Evolutionary conservation across 1,140 invertebrate species (phyloP).

Genomic region (Vanessa atalanta): DNA sequence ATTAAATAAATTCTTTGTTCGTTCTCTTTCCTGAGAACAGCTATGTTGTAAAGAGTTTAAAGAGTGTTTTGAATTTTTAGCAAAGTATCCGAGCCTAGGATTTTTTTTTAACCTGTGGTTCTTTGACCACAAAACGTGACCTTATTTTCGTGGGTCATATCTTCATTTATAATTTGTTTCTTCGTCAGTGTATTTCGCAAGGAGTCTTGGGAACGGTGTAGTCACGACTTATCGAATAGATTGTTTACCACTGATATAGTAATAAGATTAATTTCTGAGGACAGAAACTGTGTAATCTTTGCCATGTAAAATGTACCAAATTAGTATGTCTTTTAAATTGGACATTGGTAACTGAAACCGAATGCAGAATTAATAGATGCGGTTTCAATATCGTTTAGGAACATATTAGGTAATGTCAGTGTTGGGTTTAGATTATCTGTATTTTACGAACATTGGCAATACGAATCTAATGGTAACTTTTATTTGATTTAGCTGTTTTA

Average conservation of each 20-base stretch:
- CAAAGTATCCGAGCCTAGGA: too few species aligned
- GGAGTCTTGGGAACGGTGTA: background rate
- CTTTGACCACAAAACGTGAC: slow-evolving; percentile 2
- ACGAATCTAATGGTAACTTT: too few species aligned
- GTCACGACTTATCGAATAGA: slow-evolving; percentile 1
- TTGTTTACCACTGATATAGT: background rate
- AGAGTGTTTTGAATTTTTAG: too few species aligned
- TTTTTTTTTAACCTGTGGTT: background rate
- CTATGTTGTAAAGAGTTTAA: too few species aligned
- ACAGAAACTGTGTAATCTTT: background rate
- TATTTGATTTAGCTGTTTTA: too few species aligned
- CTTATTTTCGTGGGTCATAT: background rate
- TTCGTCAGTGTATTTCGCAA: background rate
- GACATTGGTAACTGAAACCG: background rate
- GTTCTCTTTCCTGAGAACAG: too few species aligned
- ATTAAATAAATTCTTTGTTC: too few species aligned
- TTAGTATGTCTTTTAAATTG: background rate
- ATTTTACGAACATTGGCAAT: too few species aligned
- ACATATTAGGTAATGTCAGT: too few species aligned
- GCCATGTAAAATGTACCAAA: background rate
- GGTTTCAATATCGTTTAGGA: background rate
- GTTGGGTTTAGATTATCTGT: too few species aligned
- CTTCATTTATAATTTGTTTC: slow-evolving; percentile 4
- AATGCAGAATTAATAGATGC: background rate
- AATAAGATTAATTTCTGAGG: background rate